Evolutionary conservation across 2,797 vertebrate species (phyloP).

Genomic region (Brotula barbata): DNA sequence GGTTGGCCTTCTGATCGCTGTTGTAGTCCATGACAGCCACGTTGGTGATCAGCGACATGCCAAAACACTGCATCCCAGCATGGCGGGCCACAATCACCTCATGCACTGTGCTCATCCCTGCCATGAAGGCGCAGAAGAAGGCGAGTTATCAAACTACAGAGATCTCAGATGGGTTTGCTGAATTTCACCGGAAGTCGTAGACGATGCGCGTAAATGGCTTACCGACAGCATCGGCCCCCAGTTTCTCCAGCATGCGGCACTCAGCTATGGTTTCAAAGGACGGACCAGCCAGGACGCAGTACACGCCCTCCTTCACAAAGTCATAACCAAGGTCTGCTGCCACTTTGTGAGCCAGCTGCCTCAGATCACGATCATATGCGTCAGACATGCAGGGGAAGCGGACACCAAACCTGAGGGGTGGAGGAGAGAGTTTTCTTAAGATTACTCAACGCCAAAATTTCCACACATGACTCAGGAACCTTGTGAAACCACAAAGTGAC

Average conservation of each 20-base stretch:
- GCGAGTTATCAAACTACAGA: not conserved
- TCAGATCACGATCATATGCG: slow-evolving; percentile 83
- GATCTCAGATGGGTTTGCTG: not conserved
- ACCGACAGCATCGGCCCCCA: slow-evolving; percentile 89
- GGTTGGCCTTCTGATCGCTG: slow-evolving; percentile 81
- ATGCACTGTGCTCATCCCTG: slow-evolving; percentile 92
- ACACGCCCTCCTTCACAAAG: slow-evolving; percentile 84
- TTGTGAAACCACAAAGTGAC: not conserved
- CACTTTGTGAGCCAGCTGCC: slow-evolving; percentile 66
- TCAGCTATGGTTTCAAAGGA: slow-evolving; percentile 89
- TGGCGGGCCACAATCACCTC: slow-evolving; percentile 88
- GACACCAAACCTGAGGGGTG: slow-evolving; percentile 80
- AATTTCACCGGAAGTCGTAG: not conserved
- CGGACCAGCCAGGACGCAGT: slow-evolving; percentile 83
- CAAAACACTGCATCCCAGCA: slow-evolving; percentile 84
- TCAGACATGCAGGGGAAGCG: slow-evolving; percentile 92
- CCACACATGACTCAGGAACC: not conserved
- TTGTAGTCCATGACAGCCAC: slow-evolving; percentile 83
- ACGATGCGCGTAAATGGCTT: no score
- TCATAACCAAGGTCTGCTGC: slow-evolving; percentile 78
- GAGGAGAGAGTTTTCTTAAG: not conserved
- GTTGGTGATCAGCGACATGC: slow-evolving; percentile 89
- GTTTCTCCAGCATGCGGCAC: slow-evolving; percentile 76
- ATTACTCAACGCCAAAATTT: not conserved
- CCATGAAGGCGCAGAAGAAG: not conserved